Conservation (phyloP, 2,113 vertebrate genomes). For the Pontoporia blainvillei region DNA sequence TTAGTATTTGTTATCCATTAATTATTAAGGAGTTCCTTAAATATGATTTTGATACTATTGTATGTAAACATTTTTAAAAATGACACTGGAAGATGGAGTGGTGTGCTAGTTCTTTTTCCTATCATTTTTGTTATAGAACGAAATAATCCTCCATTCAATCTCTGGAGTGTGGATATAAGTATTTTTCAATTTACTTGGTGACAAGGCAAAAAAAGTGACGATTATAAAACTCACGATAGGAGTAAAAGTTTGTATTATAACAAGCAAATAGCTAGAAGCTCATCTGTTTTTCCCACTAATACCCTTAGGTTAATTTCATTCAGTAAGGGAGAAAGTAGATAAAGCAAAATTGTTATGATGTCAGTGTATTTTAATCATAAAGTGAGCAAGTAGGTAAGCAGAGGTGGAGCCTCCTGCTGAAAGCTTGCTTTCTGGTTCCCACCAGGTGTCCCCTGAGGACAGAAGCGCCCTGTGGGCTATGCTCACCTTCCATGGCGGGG, state of each 20-base stretch:
- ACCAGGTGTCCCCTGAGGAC: slow-evolving; percentile 91
- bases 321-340: background rate
- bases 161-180: background rate
- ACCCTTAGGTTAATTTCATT: slow-evolving; percentile 2
- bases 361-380: background rate
- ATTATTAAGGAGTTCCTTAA: background rate
- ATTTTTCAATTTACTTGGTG: background rate
- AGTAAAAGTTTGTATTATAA: background rate
- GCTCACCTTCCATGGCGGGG: slow-evolving; percentile 95
- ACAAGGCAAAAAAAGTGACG: background rate
- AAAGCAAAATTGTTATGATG: background rate
- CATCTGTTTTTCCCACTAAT: rapidly evolving
- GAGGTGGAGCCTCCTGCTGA: background rate
- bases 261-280: background rate
- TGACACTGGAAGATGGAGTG: background rate
- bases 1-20: background rate
- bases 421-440: background rate
- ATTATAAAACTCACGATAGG: background rate
- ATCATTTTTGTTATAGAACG: background rate
- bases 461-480: slow-evolving; percentile 94
- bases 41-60: background rate
- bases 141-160: background rate
- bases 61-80: background rate
- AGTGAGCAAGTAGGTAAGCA: background rate
- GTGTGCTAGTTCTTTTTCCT: background rate